Percentiles rank a stretch among this genome's conserved stretches.
Evolutionary conservation across 2,888 invertebrate species (phyloP).

Genomic region (Ferdinandea cuprea): DNA sequence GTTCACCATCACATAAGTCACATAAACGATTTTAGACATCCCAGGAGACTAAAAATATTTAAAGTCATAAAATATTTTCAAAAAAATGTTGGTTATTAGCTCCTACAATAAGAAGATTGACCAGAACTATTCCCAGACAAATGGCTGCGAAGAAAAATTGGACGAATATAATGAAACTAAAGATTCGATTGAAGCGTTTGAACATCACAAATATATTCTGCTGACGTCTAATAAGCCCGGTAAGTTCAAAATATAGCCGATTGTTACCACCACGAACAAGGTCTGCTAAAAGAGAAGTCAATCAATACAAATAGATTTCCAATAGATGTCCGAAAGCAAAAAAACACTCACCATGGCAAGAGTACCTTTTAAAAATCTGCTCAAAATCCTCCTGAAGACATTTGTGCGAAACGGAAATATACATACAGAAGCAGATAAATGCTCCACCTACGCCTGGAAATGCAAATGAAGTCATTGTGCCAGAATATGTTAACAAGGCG

Average conservation of each 20-base stretch:
- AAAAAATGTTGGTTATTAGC: no score
- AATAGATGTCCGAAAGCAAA: no score
- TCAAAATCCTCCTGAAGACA: conserved; percentile 54
- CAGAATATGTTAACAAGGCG: conserved; percentile 46
- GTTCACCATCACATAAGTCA: conserved; percentile 31
- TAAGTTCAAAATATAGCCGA: neutral
- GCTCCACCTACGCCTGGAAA: conserved; percentile 47
- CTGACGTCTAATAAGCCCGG: conserved; percentile 30
- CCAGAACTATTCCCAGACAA: neutral
- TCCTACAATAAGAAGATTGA: no score
- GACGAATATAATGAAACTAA: conserved; percentile 37
- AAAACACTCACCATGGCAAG: neutral
- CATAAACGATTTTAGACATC: conserved; percentile 23
- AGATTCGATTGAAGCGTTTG: conserved; percentile 22
- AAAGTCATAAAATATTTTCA: neutral
- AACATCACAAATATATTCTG: conserved; percentile 34
- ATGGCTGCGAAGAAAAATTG: conserved; percentile 56
- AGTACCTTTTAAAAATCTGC: neutral
- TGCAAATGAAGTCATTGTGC: conserved; percentile 50
- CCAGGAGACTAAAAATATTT: conserved; percentile 18
- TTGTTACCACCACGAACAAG: conserved; percentile 29
- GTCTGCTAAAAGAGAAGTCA: no score
- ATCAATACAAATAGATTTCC: no score
- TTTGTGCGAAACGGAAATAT: conserved; percentile 39
- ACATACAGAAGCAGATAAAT: conserved; percentile 56